Evolutionary conservation across 2,888 invertebrate genomes (phyloP).

Genomic region (Drosophila mettleri): DNA sequence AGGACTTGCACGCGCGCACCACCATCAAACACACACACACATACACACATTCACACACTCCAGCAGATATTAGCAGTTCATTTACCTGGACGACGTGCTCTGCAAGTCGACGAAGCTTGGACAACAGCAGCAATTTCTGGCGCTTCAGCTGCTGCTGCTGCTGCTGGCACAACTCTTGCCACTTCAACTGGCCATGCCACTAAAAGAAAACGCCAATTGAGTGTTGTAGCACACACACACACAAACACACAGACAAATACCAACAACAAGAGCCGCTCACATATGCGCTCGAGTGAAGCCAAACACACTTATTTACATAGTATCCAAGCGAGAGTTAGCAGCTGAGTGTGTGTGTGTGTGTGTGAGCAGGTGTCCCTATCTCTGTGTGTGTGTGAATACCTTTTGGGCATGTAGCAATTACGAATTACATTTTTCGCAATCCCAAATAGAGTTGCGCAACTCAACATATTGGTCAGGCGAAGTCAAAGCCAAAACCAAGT

Average conservation of each 20-base stretch:
- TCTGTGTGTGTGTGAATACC: constrained; percentile 5
- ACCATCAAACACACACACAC: constrained; percentile 21
- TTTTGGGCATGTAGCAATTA: constrained; percentile 37
- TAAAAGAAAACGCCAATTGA: constrained; percentile 70
- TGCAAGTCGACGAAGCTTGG: constrained; percentile 49
- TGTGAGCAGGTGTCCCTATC: too few relatives aligned
- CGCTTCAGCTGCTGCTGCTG: neutral
- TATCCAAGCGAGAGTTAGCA: neutral
- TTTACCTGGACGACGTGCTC: constrained; percentile 73
- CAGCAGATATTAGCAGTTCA: constrained; percentile 63
- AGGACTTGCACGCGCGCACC: constrained; percentile 27
- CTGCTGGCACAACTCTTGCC: constrained; percentile 20
- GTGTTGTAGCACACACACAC: constrained; percentile 37
- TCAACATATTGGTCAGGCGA: constrained; percentile 36
- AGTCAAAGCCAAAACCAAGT: constrained; percentile 17
- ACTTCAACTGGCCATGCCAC: constrained; percentile 48
- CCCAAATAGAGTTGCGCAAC: constrained; percentile 24
- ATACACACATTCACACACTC: constrained; percentile 26
- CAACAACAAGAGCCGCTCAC: constrained; percentile 46
- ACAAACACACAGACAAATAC: constrained; percentile 25
- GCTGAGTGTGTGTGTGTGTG: constrained; percentile 1
- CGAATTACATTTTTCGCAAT: constrained; percentile 40
- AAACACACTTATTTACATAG: constrained; percentile 32
- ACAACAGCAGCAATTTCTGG: constrained; percentile 23
- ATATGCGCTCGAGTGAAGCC: constrained; percentile 39